These are phyloP conservation scores for Notechis scutatus DNA, from an alignment of 2,113 vertebrate genomes.

Conservation along the genomic window DNA sequence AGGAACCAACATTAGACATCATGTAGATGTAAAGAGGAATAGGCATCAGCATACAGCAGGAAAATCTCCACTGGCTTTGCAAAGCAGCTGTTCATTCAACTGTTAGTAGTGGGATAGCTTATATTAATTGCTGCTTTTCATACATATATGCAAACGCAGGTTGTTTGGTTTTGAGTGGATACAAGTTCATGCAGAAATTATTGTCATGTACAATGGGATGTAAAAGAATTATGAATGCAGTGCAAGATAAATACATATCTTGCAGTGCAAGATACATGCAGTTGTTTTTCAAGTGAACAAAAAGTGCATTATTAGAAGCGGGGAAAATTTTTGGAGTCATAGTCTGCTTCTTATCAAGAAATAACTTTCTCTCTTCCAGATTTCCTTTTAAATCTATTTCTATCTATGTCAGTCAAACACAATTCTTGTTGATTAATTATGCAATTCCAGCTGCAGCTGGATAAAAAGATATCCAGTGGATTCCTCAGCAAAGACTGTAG, in stretches of 20 bases:
- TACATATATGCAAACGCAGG: background rate
- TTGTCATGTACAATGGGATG: background rate
- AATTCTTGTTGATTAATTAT: constrained; percentile 28
- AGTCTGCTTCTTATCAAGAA: constrained; percentile 48
- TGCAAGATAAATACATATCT: background rate
- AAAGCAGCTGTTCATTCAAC: background rate
- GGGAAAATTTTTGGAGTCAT: constrained; percentile 7
- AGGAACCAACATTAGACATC: background rate
- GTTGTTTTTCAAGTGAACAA: constrained; percentile 1
- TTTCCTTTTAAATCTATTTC: constrained; percentile 21
- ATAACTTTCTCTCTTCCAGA: background rate
- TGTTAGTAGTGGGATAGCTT: background rate
- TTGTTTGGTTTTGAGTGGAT: background rate
- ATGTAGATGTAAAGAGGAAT: background rate
- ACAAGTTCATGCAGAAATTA: background rate
- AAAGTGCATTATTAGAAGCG: background rate
- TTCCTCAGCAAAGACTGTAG: background rate
- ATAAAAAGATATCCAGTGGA: constrained; percentile 26
- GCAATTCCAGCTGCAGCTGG: constrained; percentile 41
- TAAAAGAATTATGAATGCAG: background rate
- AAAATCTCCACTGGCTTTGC: background rate
- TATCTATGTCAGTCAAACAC: constrained; percentile 38
- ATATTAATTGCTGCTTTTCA: background rate
- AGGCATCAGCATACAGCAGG: background rate
- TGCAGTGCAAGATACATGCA: too few relatives aligned